These are phyloP conservation scores for Tanaodytes sp. DNA, from an alignment of 2,888 invertebrate species.

Conservation along the genomic window DNA sequence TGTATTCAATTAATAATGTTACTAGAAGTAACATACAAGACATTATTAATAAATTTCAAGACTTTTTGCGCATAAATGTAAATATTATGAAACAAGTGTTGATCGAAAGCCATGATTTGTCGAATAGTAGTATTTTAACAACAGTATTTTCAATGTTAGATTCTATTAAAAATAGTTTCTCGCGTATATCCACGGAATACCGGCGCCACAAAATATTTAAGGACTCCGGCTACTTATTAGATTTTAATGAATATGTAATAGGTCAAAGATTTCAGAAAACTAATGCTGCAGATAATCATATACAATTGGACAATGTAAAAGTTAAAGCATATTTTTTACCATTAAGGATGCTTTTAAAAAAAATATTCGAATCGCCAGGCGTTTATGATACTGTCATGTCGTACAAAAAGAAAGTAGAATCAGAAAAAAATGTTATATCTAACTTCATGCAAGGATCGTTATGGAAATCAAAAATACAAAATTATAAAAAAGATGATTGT, in stretches of 20 bases:
- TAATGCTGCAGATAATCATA: background rate
- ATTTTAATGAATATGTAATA: constrained; percentile 1
- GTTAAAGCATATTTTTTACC: constrained; percentile 12
- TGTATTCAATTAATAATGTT: too few relatives aligned
- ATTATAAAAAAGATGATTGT: background rate
- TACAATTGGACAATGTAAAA: background rate
- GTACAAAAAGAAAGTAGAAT: constrained; percentile 15
- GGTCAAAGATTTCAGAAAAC: constrained; percentile 3
- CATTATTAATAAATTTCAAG: too few relatives aligned
- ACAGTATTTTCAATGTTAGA: too few relatives aligned
- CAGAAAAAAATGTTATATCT: background rate
- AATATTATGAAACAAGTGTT: too few relatives aligned
- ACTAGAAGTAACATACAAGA: too few relatives aligned
- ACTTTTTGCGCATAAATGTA: too few relatives aligned
- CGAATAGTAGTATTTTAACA: too few relatives aligned
- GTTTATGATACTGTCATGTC: background rate
- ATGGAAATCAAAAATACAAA: constrained; percentile 16
- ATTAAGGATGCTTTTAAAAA: background rate
- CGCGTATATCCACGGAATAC: too few relatives aligned
- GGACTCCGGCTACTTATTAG: background rate
- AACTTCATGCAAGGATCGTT: constrained; percentile 24
- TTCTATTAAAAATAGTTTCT: too few relatives aligned
- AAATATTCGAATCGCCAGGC: background rate
- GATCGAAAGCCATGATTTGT: too few relatives aligned
- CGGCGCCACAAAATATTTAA: too few relatives aligned